Evolutionary conservation across 2,113 vertebrate genomes (phyloP).

Genomic region (Ptychochromis oligacanthus): DNA sequence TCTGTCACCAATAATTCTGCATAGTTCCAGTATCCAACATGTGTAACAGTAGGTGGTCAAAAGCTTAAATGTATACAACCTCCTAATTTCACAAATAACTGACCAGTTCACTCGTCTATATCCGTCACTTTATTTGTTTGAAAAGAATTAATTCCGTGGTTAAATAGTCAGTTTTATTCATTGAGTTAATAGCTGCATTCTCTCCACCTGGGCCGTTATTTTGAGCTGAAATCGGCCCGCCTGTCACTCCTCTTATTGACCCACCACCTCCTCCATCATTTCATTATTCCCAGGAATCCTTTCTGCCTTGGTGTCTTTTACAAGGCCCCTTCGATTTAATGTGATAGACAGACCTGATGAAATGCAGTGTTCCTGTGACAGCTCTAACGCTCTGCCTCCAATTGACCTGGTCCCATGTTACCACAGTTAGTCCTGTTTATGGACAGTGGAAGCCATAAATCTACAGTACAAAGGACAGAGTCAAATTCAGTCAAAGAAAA

Average conservation of each 20-base stretch:
- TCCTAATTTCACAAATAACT: too few species aligned
- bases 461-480: neutral
- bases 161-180: neutral
- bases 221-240: neutral
- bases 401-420: constrained; percentile 53
- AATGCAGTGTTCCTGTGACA: constrained; percentile 41
- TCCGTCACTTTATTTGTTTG: neutral
- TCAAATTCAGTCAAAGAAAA: constrained; percentile 6
- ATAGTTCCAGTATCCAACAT: rapidly evolving
- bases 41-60: too few species aligned
- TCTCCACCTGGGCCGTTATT: neutral
- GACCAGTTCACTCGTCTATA: too few species aligned
- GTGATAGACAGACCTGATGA: constrained; percentile 57
- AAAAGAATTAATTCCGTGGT: neutral
- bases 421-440: constrained; percentile 55
- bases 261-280: constrained; percentile 17
- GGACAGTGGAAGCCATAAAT: constrained; percentile 52
- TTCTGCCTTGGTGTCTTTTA: constrained; percentile 35
- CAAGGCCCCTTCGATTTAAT: constrained; percentile 38
- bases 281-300: neutral
- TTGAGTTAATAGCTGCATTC: neutral
- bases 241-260: neutral
- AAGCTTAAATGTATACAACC: too few species aligned
- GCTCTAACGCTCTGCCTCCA: constrained; percentile 44
- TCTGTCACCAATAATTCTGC: neutral